Evolutionary conservation across 1,140 invertebrate species (phyloP).

Genomic region (Drosophila hydei): DNA sequence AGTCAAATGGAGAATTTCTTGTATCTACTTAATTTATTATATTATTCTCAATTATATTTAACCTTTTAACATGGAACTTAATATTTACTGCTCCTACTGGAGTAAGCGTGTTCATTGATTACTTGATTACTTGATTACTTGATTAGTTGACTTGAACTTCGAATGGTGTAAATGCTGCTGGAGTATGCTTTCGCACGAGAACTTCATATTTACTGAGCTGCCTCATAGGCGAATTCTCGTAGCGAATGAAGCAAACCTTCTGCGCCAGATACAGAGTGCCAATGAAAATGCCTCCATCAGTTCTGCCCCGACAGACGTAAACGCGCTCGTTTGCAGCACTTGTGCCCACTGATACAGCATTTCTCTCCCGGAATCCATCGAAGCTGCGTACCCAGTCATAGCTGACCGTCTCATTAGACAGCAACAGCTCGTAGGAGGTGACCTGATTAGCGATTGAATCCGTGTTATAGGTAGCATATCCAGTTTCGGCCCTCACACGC

Average conservation of each 20-base stretch:
- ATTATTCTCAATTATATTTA: too few relatives aligned
- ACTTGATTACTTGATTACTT: too few relatives aligned
- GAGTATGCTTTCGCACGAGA: conserved; percentile 35
- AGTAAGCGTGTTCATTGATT: too few relatives aligned
- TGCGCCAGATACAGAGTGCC: conserved; percentile 38
- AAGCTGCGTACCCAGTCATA: conserved; percentile 57
- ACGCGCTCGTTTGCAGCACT: conserved; percentile 37
- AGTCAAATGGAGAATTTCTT: too few relatives aligned
- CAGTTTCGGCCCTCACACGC: conserved; percentile 46
- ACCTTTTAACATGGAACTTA: too few relatives aligned
- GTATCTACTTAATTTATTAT: too few relatives aligned
- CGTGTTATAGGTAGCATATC: conserved; percentile 45
- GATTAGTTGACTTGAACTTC: neutral
- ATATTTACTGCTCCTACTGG: too few relatives aligned
- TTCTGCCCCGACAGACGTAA: conserved; percentile 48
- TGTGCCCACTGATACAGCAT: conserved; percentile 58
- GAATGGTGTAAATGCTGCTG: neutral
- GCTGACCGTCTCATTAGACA: conserved; percentile 48
- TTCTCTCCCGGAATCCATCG: conserved; percentile 53
- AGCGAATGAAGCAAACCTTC: conserved; percentile 38
- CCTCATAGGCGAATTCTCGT: conserved; percentile 11
- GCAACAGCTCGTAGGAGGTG: conserved; percentile 35
- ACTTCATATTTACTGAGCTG: conserved; percentile 53
- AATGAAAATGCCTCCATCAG: conserved; percentile 36
- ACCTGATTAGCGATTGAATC: conserved; percentile 1